Percentiles rank a stretch among this genome's conserved stretches.
Conservation (phyloP, 2,113 vertebrate species). For the Barbus barbus region DNA sequence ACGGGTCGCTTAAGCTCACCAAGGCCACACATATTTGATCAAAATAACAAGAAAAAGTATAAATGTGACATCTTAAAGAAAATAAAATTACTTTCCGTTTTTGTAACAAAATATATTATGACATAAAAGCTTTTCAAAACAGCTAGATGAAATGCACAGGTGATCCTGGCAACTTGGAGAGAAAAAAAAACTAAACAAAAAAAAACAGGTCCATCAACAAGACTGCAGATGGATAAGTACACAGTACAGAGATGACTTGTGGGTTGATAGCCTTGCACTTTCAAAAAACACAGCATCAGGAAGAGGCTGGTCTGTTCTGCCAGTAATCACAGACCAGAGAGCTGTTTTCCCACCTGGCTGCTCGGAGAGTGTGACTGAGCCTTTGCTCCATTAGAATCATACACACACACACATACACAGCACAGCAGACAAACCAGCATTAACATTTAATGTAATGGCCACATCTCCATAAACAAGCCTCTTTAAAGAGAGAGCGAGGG, state of each 20-base stretch:
- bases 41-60: no score
- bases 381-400: constrained; percentile 63
- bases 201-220: constrained; percentile 34
- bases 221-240: constrained; percentile 44
- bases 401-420: constrained; percentile 57
- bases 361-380: constrained; percentile 53
- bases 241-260: constrained; percentile 36
- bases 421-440: constrained; percentile 83
- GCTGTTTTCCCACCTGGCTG: constrained; percentile 38
- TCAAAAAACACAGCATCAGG: constrained; percentile 33
- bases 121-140: neutral
- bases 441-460: constrained; percentile 87
- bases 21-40: no score
- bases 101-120: neutral
- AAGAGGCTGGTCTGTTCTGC: constrained; percentile 41
- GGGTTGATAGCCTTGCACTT: constrained; percentile 40
- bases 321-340: constrained; percentile 51
- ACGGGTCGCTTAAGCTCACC: no score
- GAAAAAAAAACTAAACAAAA: no score
- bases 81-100: neutral
- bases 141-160: neutral
- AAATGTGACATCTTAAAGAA: neutral
- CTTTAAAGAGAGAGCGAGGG: constrained; percentile 61
- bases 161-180: neutral
- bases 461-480: constrained; percentile 91